These are phyloP conservation scores for Syrista parreyssii DNA, from an alignment of 2,888 invertebrate species.

Conservation along the genomic window DNA sequence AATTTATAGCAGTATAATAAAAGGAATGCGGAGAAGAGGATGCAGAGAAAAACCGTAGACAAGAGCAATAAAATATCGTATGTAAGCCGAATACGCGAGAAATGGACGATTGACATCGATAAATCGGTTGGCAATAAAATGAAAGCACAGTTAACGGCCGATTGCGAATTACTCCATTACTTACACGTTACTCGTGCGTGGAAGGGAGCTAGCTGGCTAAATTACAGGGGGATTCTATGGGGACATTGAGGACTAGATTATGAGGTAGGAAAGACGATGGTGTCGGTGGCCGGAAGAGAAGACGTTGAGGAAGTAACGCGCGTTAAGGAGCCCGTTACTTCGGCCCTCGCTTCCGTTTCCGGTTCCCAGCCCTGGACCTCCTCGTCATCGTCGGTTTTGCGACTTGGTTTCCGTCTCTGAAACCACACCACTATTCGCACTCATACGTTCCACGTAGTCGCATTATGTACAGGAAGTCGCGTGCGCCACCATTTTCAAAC, in stretches of 20 bases:
- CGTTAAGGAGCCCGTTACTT: conserved; percentile 8
- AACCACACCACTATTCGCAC: conserved; percentile 30
- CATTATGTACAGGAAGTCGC: neutral
- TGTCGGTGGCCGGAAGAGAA: conserved; percentile 34
- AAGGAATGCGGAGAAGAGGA: neutral
- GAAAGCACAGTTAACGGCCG: neutral
- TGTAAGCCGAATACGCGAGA: neutral
- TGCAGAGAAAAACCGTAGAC: neutral
- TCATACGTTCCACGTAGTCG: neutral
- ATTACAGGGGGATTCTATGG: conserved; percentile 1
- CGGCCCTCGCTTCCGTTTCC: conserved; percentile 22
- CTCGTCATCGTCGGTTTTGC: conserved; percentile 17
- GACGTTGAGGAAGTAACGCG: neutral
- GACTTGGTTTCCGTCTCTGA: conserved; percentile 32
- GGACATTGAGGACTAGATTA: conserved; percentile 27
- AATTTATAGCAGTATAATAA: no score
- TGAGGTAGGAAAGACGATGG: conserved; percentile 48
- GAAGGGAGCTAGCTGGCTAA: conserved; percentile 14
- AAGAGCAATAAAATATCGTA: neutral
- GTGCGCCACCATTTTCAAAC: neutral
- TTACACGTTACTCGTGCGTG: conserved; percentile 16
- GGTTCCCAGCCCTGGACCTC: neutral
- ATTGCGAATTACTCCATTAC: conserved; percentile 6
- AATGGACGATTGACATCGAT: neutral
- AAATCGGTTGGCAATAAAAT: neutral